These are phyloP conservation scores for Trigoniulus corallinus DNA, from an alignment of 1,140 invertebrate species.

Conservation along the genomic window DNA sequence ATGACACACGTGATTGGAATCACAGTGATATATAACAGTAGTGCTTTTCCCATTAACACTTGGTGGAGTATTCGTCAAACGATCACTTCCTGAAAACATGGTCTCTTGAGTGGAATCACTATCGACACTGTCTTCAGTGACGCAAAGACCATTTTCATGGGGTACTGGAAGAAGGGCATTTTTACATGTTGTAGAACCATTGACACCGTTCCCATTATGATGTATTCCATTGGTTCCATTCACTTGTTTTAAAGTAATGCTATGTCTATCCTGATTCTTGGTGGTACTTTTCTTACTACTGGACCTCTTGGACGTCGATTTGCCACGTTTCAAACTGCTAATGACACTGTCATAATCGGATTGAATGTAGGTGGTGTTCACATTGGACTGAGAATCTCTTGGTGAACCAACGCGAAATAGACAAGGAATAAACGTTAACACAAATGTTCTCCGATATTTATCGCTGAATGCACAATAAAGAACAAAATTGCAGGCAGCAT, in stretches of 20 bases:
- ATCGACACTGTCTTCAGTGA: neutral
- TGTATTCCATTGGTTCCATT: neutral
- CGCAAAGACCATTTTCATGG: neutral
- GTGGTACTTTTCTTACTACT: neutral
- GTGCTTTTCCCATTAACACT: too few species aligned
- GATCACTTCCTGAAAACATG: neutral
- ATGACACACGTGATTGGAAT: too few species aligned
- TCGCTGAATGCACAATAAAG: conserved; percentile 58
- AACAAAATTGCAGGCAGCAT: conserved; percentile 55
- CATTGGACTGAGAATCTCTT: conserved; percentile 2
- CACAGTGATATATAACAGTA: too few species aligned
- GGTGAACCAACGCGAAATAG: conserved; percentile 7
- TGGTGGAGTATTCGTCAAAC: too few species aligned
- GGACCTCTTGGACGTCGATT: neutral
- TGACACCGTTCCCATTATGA: neutral
- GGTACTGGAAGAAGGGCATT: neutral
- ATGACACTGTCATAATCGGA: neutral
- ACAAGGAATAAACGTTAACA: conserved; percentile 40
- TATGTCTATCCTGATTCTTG: neutral
- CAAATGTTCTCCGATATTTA: conserved; percentile 53
- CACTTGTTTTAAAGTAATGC: neutral
- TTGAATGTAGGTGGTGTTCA: neutral
- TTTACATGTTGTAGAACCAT: neutral
- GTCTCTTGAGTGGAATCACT: neutral
- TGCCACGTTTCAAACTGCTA: neutral